Base-by-base conservation (phyloP, 2,888 invertebrate species). In the Epinotia demarniana region DNA sequence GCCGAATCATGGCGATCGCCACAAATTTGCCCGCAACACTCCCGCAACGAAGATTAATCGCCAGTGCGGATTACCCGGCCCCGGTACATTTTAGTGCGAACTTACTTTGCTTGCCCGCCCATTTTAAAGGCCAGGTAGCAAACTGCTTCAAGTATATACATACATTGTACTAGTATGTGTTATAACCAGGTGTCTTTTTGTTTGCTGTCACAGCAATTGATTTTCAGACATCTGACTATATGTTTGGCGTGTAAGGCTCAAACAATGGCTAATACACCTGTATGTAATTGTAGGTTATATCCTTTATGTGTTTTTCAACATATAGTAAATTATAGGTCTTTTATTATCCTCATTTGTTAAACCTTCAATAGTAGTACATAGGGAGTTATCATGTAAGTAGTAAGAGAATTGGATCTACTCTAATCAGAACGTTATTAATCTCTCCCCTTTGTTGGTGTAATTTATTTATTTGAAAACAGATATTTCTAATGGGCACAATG, bases 21-120 rank as follows among this genome's bases (percentile, higher is more conserved):
- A 89, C 91, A 90, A 91, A 91, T 92, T 90, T 87, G 89, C 90
- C 90, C 89, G 86, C 87, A 90, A 89, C 90, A 89, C n/a, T 89
- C 91, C 89, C 90, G 86, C 85, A 79, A 80, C 79, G 81, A 83
- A 84, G 84, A 84, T 84, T 82, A 84, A 84, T 83, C 80, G 81
- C 77, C 79, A 79, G 80, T 75, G 77, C 75, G 78, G 80, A 84
- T 84, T 82, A 84, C 76, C 71, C 71, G 75, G 73, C 77, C 75
- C 69, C 67, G 73, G 74, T 58, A 75, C 74, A 76, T 76, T 74
- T 70, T 75, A 76, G 67, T 70, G 76, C 55, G 57, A 75, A 75
- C 75, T 75, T 75, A 71, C 75, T 61, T 71, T 72, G 64, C 64
- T 72, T 64, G 58, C 58, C 39, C 61, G 39, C 69, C 58, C 64